These are phyloP conservation scores for Glaucopsyche alexis DNA, from an alignment of 2,888 invertebrate species.

Conservation along the genomic window DNA sequence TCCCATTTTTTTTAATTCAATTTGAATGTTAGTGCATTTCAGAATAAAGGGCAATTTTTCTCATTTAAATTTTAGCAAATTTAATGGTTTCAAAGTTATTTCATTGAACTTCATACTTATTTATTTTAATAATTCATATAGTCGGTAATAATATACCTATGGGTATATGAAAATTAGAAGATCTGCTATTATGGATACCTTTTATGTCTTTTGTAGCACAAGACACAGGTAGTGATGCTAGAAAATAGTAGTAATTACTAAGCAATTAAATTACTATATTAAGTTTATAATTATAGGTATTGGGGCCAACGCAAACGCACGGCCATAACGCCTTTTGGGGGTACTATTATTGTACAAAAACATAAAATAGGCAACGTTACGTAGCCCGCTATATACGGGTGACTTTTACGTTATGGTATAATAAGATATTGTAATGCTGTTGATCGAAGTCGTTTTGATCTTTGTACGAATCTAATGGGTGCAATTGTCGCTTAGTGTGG, in stretches of 20 bases:
- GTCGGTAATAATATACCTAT: not conserved
- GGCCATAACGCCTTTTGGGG: constrained; percentile 23
- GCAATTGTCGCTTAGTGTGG: too few relatives aligned
- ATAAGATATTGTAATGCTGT: not conserved
- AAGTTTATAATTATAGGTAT: constrained; percentile 23
- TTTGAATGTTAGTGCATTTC: too few relatives aligned
- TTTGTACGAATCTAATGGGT: not conserved
- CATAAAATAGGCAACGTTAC: constrained; percentile 18
- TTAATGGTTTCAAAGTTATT: too few relatives aligned
- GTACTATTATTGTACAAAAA: constrained; percentile 6
- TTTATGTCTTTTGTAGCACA: not conserved
- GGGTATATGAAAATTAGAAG: not conserved
- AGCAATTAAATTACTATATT: constrained; percentile 9
- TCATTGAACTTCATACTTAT: too few relatives aligned
- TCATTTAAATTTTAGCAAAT: too few relatives aligned
- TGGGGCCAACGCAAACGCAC: constrained; percentile 3
- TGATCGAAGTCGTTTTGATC: not conserved
- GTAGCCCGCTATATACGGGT: not conserved
- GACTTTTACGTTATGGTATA: not conserved
- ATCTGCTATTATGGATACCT: not conserved
- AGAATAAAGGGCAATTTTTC: too few relatives aligned
- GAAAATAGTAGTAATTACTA: constrained; percentile 6
- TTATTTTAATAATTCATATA: too few relatives aligned
- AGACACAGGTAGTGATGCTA: constrained; percentile 1
- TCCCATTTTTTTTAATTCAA: too few relatives aligned